Conservation (phyloP, 2,888 invertebrate species). For the Leptinotarsa haldemani region DNA sequence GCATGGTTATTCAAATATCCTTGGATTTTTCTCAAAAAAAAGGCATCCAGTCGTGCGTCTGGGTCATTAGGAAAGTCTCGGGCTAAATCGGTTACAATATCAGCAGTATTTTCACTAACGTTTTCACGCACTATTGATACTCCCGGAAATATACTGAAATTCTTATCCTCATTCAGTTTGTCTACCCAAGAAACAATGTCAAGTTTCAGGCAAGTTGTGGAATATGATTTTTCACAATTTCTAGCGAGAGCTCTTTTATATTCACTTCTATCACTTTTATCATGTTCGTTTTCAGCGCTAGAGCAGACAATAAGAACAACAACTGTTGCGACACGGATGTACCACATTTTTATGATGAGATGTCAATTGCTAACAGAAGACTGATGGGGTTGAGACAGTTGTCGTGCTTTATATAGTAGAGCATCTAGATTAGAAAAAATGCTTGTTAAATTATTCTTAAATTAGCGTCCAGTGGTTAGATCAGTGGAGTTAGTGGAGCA, state of each 20-base stretch:
- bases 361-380: constrained; percentile 10
- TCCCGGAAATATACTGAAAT: constrained; percentile 76
- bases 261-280: constrained; percentile 11
- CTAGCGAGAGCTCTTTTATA: constrained; percentile 42
- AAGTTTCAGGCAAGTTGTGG: constrained; percentile 79
- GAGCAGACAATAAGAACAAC: constrained; percentile 6
- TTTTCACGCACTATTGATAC: constrained; percentile 76
- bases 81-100: constrained; percentile 78
- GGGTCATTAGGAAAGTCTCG: constrained; percentile 78
- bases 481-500: constrained; percentile 65
- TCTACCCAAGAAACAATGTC: constrained; percentile 80
- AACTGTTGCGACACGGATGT: background rate
- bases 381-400: constrained; percentile 23
- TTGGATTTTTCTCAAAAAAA: constrained; percentile 74
- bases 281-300: background rate
- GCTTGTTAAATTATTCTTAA: constrained; percentile 41
- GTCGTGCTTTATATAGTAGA: constrained; percentile 24
- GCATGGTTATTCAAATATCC: constrained; percentile 78
- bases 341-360: constrained; percentile 7
- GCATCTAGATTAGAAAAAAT: constrained; percentile 39
- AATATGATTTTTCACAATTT: constrained; percentile 71
- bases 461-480: constrained; percentile 51
- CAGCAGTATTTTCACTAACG: constrained; percentile 67
- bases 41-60: constrained; percentile 78
- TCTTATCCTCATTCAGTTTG: constrained; percentile 74